phyloP scores from a whole-genome alignment of 2,888 invertebrate genomes.

The Nomada fabriciana region DNA sequence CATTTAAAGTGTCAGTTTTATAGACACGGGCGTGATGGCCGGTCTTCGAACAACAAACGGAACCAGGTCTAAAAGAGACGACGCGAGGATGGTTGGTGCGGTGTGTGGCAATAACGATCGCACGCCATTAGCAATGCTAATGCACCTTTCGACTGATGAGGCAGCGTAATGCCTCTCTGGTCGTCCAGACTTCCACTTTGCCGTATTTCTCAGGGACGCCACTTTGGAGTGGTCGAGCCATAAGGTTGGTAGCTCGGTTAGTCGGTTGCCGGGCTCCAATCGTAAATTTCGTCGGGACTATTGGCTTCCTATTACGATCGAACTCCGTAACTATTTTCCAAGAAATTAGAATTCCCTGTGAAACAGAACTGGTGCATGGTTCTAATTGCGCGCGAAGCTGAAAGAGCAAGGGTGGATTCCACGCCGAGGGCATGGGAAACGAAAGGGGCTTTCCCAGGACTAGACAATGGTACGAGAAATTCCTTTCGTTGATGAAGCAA shows the following conservation, averaged over 20 bases:
- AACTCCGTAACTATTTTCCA: slow-evolving; percentile 53
- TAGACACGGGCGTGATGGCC: slow-evolving; percentile 41
- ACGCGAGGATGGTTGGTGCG: slow-evolving; percentile 63
- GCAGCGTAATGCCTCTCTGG: slow-evolving; percentile 76
- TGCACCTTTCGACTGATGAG: slow-evolving; percentile 83
- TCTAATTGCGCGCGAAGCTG: slow-evolving; percentile 35
- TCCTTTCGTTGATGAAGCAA: too few species aligned
- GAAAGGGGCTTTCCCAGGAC: too few species aligned
- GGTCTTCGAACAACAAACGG: slow-evolving; percentile 68
- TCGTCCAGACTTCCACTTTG: slow-evolving; percentile 51
- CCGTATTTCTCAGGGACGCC: slow-evolving; percentile 70
- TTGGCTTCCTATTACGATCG: slow-evolving; percentile 72
- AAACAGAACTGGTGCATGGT: slow-evolving; percentile 16
- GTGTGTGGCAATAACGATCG: slow-evolving; percentile 81
- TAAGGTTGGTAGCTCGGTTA: slow-evolving; percentile 38
- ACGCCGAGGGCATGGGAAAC: too few species aligned
- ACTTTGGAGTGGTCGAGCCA: slow-evolving; percentile 54
- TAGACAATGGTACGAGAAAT: too few species aligned
- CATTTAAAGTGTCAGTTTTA: not conserved
- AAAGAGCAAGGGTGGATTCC: not conserved
- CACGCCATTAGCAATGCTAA: slow-evolving; percentile 83
- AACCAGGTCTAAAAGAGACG: slow-evolving; percentile 7
- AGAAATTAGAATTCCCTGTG: slow-evolving; percentile 57
- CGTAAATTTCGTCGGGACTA: slow-evolving; percentile 68
- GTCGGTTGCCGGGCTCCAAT: slow-evolving; percentile 18